Conservation (phyloP, 2,888 invertebrate genomes). For the Stomorhina lunata region DNA sequence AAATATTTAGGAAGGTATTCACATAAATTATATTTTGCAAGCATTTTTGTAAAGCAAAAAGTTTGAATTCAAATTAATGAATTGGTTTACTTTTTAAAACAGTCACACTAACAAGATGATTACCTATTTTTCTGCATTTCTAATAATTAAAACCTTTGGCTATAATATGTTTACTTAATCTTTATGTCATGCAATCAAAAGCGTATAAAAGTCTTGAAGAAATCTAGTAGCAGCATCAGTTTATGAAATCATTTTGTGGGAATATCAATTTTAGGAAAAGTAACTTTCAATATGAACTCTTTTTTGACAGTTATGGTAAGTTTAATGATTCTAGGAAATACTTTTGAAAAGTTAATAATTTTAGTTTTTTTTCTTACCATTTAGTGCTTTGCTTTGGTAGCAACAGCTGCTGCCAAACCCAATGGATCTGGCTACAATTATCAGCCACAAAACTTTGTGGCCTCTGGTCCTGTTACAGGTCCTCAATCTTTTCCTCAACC, state of each 20-base stretch:
- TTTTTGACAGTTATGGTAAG: constrained; percentile 70
- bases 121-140: constrained; percentile 26
- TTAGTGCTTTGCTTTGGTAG: constrained; percentile 69
- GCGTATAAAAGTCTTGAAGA: constrained; percentile 51
- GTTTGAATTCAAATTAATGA: too few species aligned
- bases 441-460: constrained; percentile 50
- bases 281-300: constrained; percentile 70
- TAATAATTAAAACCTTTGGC: not conserved
- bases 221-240: constrained; percentile 20
- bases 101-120: too few species aligned
- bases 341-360: too few species aligned
- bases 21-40: too few species aligned
- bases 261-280: constrained; percentile 2
- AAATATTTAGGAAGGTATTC: too few species aligned
- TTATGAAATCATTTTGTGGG: constrained; percentile 16
- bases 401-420: constrained; percentile 68
- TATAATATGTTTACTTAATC: too few species aligned
- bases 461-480: constrained; percentile 30
- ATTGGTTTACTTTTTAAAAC: too few species aligned
- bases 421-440: constrained; percentile 75
- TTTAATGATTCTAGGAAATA: not conserved
- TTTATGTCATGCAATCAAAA: too few species aligned
- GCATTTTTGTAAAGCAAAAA: too few species aligned
- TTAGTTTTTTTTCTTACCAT: constrained; percentile 3
- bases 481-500: constrained; percentile 59